Base-by-base conservation (phyloP, 2,888 invertebrate genomes). In the Trichogramma evanescens region DNA sequence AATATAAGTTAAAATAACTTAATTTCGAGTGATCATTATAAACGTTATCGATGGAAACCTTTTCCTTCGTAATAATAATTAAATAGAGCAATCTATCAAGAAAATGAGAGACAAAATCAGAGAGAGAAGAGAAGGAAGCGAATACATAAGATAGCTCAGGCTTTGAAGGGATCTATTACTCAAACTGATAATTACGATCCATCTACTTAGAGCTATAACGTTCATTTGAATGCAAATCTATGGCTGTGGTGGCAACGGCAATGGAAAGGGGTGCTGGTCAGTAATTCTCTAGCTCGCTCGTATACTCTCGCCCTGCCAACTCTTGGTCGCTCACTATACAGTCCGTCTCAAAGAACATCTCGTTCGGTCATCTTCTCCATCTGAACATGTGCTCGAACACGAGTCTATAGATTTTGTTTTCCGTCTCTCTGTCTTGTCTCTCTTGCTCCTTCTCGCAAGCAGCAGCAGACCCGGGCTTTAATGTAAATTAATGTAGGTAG, bases 151-250 rank as follows among this genome's bases (percentile, higher is more conserved):
- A 63, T 56, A 59, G 54, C 66, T 66, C 68, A 68, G 74, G 76
- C 75, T 76, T 76, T 76, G 76, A 76, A 76, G 75, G 75, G 73
- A 69, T 70, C 73, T 76, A 77, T 77, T 75, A 77, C 76, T 76
- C 75, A 72, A 70, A 73, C 77, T 77, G 77, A 77, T 77, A 77
- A 77, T 77, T 77, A 77, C 77, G 76, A 77, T 77, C 75, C 74
- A 75, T 75, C 76, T 77, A 77, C 77, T 77, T 77, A 77, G 75
- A 76, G 77, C 13, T 76, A 75, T 76, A 77, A 76, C 77, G 75
- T 77, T 76, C 77, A 77, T 77, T 77, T 76, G 76, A 77, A 77
- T 77, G 77, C 76, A 77, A 77, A 77, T 77, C 77, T 76, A 77
- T 77, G 75, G 74, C 74, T 75, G 74, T 75, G 72, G 73, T 72